These are phyloP conservation scores for Papilio xuthus DNA, from an alignment of 1,140 invertebrate species.

Conservation along the genomic window DNA sequence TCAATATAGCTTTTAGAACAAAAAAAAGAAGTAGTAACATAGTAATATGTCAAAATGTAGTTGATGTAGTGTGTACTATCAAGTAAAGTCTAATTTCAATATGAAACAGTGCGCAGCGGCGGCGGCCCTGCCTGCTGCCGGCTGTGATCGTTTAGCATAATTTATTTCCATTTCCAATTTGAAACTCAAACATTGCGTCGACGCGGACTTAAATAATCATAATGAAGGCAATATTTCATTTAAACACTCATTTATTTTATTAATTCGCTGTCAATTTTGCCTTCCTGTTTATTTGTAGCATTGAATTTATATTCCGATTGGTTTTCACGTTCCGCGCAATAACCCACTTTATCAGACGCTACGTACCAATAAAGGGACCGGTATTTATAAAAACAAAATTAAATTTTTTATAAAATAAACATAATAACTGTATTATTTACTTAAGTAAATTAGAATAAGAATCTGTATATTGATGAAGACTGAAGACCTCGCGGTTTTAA, in stretches of 20 bases:
- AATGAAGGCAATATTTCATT: constrained; percentile 23
- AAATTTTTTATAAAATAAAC: too few species aligned
- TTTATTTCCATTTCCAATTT: constrained; percentile 27
- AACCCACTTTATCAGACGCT: neutral
- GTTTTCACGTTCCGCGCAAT: neutral
- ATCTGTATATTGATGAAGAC: too few species aligned
- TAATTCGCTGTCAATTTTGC: constrained; percentile 12
- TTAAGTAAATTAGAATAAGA: too few species aligned
- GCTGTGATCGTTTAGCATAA: constrained; percentile 2
- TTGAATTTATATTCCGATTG: neutral
- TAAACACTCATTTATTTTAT: constrained; percentile 26
- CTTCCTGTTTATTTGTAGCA: neutral
- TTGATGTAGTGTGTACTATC: neutral
- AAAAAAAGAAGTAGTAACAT: neutral
- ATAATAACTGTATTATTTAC: too few species aligned
- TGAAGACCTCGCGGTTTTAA: too few species aligned
- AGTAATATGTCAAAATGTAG: neutral
- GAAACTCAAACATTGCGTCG: constrained; percentile 21
- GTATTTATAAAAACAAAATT: neutral
- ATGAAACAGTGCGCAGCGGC: constrained; percentile 4
- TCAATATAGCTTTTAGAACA: neutral
- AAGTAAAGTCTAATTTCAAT: constrained; percentile 1
- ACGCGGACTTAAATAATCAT: constrained; percentile 21
- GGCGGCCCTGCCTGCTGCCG: neutral
- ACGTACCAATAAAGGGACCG: neutral